Base-by-base conservation (phyloP, 2,113 vertebrate species). In the Lipophrys pholis region DNA sequence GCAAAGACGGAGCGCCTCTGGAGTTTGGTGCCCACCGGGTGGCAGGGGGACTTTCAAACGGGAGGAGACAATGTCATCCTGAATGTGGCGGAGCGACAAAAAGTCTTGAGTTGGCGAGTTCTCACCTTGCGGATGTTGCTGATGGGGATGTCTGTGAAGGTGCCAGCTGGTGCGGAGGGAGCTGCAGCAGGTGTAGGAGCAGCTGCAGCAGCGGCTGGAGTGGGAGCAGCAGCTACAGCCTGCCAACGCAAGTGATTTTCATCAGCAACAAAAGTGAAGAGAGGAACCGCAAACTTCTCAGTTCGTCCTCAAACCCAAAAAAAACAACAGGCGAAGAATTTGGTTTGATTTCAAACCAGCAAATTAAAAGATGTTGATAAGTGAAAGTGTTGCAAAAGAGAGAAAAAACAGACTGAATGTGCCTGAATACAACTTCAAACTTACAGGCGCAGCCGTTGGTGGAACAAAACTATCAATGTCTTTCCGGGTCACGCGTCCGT, bases 91-190 rank as follows among this genome's bases (percentile, higher is more conserved):
- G 48, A 38, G 11, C 41, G 8, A 10, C 6, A 39, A 11, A 8
- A 42, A 46, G 46, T 50, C 40, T 43, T 10, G 35, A 49, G 45
- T 72, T 48, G 2, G 53, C 62, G 17, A 11, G 74, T 7, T n/a
- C 93, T 94, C 87, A 99, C 98, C 92, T 91, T 96, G 61, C 97
- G 95, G 71, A 99, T 96, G 90, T 96, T 99, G 94, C 95, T 98
- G 91, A 99, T 88, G 0, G 98, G 98, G 91, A 97, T 87, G 83
- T 99, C 98, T 2, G 96, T 99, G 92, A 97, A 99, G 90, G 95
- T 95, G 12, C 97, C 97, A 7, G 92, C 82, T 5, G 96, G 94
- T 30, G 87, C 88, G 45, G 91, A 90, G 64, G 82, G 72, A 6
- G 93, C 86, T 0, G 87, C 53, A 10, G 73, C 73, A 6, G 84